Conservation (phyloP, 2,113 vertebrate genomes). For the Bufo bufo region DNA sequence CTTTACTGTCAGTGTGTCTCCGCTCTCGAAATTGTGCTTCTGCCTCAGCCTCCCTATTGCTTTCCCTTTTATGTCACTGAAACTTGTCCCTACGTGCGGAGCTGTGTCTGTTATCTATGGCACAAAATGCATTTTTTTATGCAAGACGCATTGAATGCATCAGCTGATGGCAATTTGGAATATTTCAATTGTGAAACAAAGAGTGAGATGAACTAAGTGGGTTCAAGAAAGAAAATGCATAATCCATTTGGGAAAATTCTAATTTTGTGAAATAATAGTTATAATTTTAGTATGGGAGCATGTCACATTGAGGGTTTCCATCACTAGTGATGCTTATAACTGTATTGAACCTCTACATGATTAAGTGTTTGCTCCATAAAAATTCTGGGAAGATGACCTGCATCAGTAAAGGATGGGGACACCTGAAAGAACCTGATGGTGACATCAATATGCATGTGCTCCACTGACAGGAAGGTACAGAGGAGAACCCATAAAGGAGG, state of each 20-base stretch:
- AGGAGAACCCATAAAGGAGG: no score
- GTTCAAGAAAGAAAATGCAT: neutral
- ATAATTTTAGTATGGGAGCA: no score
- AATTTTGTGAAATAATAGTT: neutral
- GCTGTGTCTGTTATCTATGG: neutral
- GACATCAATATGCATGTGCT: no score
- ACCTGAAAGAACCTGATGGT: no score
- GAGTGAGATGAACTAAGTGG: neutral
- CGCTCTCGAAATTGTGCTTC: neutral
- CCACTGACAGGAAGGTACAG: no score
- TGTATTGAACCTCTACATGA: neutral
- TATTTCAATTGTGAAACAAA: no score
- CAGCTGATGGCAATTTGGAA: neutral
- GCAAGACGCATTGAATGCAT: neutral
- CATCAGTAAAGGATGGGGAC: no score
- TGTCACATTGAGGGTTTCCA: neutral
- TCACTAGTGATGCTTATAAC: neutral
- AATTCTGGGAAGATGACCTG: no score
- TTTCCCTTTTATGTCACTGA: neutral
- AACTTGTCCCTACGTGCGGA: neutral
- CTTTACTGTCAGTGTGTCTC: constrained; percentile 21
- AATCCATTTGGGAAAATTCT: neutral
- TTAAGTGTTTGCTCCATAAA: neutral
- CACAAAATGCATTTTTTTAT: neutral
- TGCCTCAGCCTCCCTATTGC: neutral